phyloP scores from a whole-genome alignment of 2,797 vertebrate genomes.

The Pseudocheirus occidentalis region DNA sequence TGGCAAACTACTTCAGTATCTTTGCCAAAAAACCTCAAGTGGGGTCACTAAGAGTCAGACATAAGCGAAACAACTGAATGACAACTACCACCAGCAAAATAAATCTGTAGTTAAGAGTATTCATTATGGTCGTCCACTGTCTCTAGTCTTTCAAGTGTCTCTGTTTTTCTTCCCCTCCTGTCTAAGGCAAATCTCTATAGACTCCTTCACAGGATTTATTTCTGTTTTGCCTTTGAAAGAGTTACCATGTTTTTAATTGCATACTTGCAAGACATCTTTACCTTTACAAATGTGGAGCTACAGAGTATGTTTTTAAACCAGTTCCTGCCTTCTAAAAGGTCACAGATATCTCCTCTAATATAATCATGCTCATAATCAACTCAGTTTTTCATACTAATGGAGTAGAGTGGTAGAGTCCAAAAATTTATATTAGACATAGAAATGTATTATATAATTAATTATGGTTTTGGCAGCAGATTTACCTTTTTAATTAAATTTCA shows the following conservation, averaged over 20 bases:
- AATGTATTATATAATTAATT: background rate
- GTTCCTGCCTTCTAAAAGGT: background rate
- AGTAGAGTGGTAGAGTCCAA: background rate
- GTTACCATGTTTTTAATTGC: background rate
- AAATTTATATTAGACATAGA: background rate
- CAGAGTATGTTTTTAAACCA: background rate
- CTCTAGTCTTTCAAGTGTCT: background rate
- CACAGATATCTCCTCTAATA: background rate
- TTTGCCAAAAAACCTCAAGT: background rate
- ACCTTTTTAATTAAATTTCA: background rate
- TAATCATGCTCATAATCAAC: background rate
- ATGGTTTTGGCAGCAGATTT: background rate
- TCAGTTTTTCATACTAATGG: background rate
- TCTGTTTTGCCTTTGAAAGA: background rate
- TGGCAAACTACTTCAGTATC: background rate
- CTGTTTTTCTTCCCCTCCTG: background rate
- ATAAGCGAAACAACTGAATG: background rate
- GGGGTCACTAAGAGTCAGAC: background rate
- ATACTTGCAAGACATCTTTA: background rate
- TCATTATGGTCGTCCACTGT: background rate
- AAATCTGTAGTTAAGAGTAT: background rate
- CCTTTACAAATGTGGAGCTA: background rate
- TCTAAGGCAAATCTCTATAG: background rate
- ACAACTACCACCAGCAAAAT: background rate
- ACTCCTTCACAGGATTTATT: background rate